Conservation (phyloP, 2,113 vertebrate species). For the Chascanopsetta lugubris region DNA sequence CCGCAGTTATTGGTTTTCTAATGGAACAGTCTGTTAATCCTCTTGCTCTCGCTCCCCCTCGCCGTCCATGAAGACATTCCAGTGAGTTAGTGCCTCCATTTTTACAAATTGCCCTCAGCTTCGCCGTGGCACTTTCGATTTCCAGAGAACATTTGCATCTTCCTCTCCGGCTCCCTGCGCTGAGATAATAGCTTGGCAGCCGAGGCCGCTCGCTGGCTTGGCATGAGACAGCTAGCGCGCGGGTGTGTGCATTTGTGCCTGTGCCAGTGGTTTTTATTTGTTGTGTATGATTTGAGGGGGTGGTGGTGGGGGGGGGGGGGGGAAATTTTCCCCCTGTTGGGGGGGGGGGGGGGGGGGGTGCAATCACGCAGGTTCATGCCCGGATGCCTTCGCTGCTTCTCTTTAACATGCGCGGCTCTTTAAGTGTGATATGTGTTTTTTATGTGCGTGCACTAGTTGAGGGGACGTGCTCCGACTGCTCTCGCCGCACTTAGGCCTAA, state of each 20-base stretch:
- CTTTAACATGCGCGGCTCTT: constrained; percentile 12
- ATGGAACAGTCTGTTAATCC: constrained; percentile 80
- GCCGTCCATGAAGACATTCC: constrained; percentile 74
- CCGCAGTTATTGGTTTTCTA: constrained; percentile 77
- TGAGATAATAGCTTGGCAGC: constrained; percentile 76
- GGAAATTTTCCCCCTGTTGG: too few species aligned
- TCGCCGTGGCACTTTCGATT: constrained; percentile 78
- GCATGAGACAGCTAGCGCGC: constrained; percentile 31
- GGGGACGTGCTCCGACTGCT: background rate
- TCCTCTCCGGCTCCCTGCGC: constrained; percentile 43
- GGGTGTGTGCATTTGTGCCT: constrained; percentile 38
- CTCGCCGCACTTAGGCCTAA: constrained; percentile 40
- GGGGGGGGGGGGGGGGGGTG: too few species aligned
- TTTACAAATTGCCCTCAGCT: constrained; percentile 80
- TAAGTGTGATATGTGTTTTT: constrained; percentile 15
- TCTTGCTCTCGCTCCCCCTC: constrained; percentile 38
- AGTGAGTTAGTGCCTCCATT: constrained; percentile 74
- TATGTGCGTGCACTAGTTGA: constrained; percentile 9
- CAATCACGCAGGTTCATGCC: constrained; percentile 17
- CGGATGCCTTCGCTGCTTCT: constrained; percentile 6
- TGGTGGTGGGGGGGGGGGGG: too few species aligned
- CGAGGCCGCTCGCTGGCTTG: constrained; percentile 56
- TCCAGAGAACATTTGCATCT: constrained; percentile 77
- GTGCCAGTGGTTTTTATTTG: constrained; percentile 39
- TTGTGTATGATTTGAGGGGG: constrained; percentile 30